Percentiles rank a stretch among this genome's conserved stretches.
phyloP scores from a whole-genome alignment of 2,797 vertebrate species.

The Astyanax mexicanus region DNA sequence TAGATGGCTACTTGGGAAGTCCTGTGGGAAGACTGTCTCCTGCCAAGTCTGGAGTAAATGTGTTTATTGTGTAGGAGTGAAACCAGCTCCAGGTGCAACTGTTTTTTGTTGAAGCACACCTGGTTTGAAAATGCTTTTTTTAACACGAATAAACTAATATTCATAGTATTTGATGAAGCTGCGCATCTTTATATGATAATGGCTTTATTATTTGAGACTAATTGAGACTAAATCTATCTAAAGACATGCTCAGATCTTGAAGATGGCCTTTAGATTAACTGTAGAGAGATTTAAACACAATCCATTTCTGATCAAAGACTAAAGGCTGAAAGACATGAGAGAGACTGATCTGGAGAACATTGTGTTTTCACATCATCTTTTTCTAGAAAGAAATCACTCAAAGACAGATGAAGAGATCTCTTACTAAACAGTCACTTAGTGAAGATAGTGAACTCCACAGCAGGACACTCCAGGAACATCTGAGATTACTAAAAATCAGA shows the following conservation, averaged over 20 bases:
- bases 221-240: not conserved
- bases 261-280: slow-evolving; percentile 22
- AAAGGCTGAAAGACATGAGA: slow-evolving; percentile 2
- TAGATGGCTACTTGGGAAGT: slow-evolving; percentile 27
- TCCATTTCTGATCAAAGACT: not conserved
- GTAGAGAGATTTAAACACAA: slow-evolving; percentile 21
- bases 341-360: not conserved
- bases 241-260: slow-evolving; percentile 44
- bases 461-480: not conserved
- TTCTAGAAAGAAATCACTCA: not conserved
- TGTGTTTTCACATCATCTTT: not conserved
- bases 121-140: not conserved
- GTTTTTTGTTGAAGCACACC: not conserved
- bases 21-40: not conserved
- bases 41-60: slow-evolving; percentile 23
- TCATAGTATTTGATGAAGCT: not conserved
- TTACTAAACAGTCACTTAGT: not conserved
- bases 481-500: not conserved
- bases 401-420: not conserved
- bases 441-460: slow-evolving; percentile 7
- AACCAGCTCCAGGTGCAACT: not conserved
- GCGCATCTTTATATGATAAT: not conserved
- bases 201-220: not conserved
- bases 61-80: slow-evolving; percentile 14
- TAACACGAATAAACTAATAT: not conserved